Base-by-base conservation (phyloP, 92 coral and sea anemone species). In the Porites divaricata region DNA sequence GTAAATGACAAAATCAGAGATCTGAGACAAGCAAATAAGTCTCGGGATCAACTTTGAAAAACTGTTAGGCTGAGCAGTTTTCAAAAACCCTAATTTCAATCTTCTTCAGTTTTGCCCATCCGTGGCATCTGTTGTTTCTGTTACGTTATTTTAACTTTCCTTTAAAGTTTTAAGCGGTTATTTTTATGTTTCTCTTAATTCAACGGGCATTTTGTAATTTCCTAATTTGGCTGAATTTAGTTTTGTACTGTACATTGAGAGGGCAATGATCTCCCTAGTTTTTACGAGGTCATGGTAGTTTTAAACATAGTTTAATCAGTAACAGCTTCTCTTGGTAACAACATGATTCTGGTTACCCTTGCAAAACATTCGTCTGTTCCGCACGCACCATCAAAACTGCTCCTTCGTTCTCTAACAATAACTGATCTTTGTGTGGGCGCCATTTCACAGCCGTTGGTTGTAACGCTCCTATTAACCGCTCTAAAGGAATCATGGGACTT, bases 371-470 rank as follows among this genome's bases (percentile, higher is more conserved):
- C 66, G 4, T 67, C 75, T 51, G 65, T 79, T 54, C n/a, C n/a
- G n/a, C 84, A 67, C 19, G 52, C 52, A 26, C 84, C 84, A 66
- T 66, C 84, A 79, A 67, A 79, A 56, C 52, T 79, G 23, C 84
- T 79, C 4, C 66, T 79, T 19, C 50, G 75, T 20, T 66, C 64
- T 8, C 75, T 79, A 48, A 25, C 84, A 22, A 26, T 68, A 51
- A 79, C 66, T 9, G 84, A 79, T 54, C 84, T 79, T 28, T 79
- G 84, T 53, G 75, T 79, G 13, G 84, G 84, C 4, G 75, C 13
- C 63, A 52, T 79, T 67, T 24, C 84, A 10, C 75, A 66, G 52
- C 84, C 84, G 4, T 6, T 67, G 9, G 15, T 56, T 1, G 26
- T 79, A 13, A 67, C 75, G 4, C 22, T 66, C 28, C 17, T 66